These are phyloP conservation scores for Phlogophora meticulosa DNA, from an alignment of 2,888 invertebrate genomes.

Conservation along the genomic window DNA sequence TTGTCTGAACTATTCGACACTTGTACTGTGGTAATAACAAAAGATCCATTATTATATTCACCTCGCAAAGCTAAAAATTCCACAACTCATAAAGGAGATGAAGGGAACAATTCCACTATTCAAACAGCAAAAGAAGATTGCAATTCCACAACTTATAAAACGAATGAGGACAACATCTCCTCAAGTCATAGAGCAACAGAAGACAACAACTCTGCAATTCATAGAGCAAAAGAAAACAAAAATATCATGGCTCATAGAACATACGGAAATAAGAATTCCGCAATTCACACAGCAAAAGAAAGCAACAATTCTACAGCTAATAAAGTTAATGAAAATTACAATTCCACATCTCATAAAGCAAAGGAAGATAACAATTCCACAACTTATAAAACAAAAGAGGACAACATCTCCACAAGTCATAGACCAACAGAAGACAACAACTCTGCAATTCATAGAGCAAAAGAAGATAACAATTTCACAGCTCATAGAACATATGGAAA, in stretches of 20 bases:
- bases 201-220: not conserved
- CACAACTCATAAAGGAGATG: not conserved
- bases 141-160: not conserved
- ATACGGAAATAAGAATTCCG: constrained; percentile 2
- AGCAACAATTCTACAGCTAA: not conserved
- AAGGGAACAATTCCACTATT: not conserved
- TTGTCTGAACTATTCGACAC: constrained; percentile 9
- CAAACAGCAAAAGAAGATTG: constrained; percentile 8
- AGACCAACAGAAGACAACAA: constrained; percentile 6
- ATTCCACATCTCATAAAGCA: not conserved
- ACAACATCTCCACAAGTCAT: not conserved
- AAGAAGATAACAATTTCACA: constrained; percentile 7
- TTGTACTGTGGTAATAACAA: constrained; percentile 18
- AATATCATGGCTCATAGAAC: not conserved
- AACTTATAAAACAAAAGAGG: not conserved
- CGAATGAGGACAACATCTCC: constrained; percentile 4
- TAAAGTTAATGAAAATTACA: constrained; percentile 6
- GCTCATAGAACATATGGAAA: not conserved
- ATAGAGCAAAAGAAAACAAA: constrained; percentile 9
- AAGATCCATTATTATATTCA: constrained; percentile 14
- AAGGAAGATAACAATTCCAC: constrained; percentile 3
- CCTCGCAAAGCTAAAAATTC: constrained; percentile 9
- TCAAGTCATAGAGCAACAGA: not conserved
- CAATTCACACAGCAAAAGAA: constrained; percentile 1
- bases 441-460: not conserved